These are phyloP conservation scores for Cyclophora albipunctata DNA, from an alignment of 2,888 invertebrate genomes.

Conservation along the genomic window DNA sequence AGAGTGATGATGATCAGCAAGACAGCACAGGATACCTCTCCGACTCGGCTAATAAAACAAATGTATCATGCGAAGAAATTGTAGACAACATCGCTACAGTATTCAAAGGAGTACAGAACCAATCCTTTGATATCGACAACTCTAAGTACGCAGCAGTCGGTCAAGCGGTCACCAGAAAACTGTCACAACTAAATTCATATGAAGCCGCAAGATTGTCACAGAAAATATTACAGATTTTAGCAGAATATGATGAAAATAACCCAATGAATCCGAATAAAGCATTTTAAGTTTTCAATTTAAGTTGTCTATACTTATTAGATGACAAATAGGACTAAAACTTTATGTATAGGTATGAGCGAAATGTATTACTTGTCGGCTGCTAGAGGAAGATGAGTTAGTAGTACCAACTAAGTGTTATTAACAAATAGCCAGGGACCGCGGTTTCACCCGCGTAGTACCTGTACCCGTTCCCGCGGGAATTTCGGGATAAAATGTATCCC, in stretches of 20 bases:
- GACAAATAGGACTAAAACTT: no score
- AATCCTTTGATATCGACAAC: conserved; percentile 43
- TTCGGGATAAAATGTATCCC: no score
- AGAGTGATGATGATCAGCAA: conserved; percentile 26
- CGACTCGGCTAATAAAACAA: conserved; percentile 17
- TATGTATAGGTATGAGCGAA: no score
- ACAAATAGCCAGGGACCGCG: no score
- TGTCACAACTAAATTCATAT: conserved; percentile 48
- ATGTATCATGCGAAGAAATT: conserved; percentile 37
- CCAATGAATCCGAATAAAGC: conserved; percentile 49
- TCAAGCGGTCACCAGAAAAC: conserved; percentile 36
- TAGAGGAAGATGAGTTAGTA: no score
- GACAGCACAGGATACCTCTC: conserved; percentile 17
- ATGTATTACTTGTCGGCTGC: no score
- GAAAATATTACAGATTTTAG: conserved; percentile 52
- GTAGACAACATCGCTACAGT: conserved; percentile 44
- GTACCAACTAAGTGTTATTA: no score
- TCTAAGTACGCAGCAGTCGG: conserved; percentile 46
- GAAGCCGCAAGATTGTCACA: conserved; percentile 44
- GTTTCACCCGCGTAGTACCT: no score
- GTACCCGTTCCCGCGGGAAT: no score
- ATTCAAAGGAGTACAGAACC: conserved; percentile 51
- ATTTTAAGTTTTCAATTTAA: neutral
- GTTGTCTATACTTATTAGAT: no score
- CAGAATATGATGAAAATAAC: conserved; percentile 51